Conservation (phyloP, 2,888 invertebrate species). For the Rhyacophila evoluta region DNA sequence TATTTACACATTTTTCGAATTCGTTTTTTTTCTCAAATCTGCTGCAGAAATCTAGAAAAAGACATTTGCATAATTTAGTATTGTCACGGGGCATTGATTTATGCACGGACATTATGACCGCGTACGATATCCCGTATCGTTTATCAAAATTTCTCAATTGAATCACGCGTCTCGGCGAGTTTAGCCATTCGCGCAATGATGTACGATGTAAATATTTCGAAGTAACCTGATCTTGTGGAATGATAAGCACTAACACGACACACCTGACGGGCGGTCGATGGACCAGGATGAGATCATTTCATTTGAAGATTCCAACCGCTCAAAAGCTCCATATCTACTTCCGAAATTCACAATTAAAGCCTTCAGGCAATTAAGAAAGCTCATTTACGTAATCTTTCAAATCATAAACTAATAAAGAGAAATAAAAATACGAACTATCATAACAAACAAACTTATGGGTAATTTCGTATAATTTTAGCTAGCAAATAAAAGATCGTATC, state of each 20-base stretch:
- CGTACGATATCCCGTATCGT: background rate
- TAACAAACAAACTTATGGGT: too few species aligned
- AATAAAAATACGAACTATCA: too few species aligned
- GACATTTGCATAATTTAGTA: conserved; percentile 13
- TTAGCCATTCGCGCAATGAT: background rate
- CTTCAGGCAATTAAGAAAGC: too few species aligned
- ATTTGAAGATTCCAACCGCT: too few species aligned
- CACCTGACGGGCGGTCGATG: background rate
- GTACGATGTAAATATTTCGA: background rate
- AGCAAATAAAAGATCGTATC: too few species aligned
- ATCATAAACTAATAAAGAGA: too few species aligned
- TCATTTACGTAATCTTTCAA: too few species aligned
- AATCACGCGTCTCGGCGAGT: conserved; percentile 12
- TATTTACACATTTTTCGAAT: background rate
- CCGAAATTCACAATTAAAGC: too few species aligned
- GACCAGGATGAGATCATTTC: background rate
- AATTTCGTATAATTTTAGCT: too few species aligned
- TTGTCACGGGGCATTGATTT: conserved; percentile 7
- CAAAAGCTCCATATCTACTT: too few species aligned
- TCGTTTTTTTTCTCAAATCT: conserved; percentile 1
- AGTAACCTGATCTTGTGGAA: background rate
- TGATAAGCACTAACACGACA: background rate
- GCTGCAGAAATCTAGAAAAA: background rate
- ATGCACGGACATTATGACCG: background rate
- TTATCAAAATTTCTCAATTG: conserved; percentile 24